Base-by-base conservation (phyloP, 2,888 invertebrate species). In the Trimorus sp. region DNA sequence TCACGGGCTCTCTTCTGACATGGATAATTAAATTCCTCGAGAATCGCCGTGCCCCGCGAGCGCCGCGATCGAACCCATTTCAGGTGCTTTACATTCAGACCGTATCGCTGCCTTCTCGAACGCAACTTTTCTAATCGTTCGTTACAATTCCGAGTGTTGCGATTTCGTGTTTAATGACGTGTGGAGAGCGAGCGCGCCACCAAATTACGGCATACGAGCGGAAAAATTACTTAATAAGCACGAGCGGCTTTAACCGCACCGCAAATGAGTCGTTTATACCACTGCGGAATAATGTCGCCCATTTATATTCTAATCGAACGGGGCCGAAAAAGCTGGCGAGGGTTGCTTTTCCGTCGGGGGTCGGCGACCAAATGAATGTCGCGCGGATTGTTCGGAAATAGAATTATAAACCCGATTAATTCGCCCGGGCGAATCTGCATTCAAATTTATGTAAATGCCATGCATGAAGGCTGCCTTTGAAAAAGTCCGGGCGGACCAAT, bases 1-100 rank as follows among this genome's bases (percentile, higher is more conserved):
- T 77, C 76, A 65, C 69, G 69, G 69, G 42, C 71, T 65, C 68
- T 83, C 76, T 56, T 68, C 68, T 77, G 58, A 68, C 76, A 69
- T 56, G 76, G 76, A 81, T 77, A 77, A 81, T 81, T 77, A 77
- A 62, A 81, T 81, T 77, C 63, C 66, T 56, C 45, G 56, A 53
- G 63, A 69, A 62, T 74, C 73, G 66, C 42, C 59, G 26, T 26
- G 26, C 26, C 26, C 26, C 26, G 26, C 26, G 26, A 53, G 58
- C 59, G 62, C 69, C 60, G 49, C 71, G 60, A 78, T 68, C 74
- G 14, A 45, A 56, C 68, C 48, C 15, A 53, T 68, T 62, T 16
- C 15, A 51, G 65, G 49, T 45, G 37, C 45, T 51, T 58, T 51
- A 11, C 54, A 78, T 78, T 78, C 71, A 62, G 54, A 73, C 54